Base-by-base conservation (phyloP, 2,888 invertebrate genomes). In the Aplocera efformata region DNA sequence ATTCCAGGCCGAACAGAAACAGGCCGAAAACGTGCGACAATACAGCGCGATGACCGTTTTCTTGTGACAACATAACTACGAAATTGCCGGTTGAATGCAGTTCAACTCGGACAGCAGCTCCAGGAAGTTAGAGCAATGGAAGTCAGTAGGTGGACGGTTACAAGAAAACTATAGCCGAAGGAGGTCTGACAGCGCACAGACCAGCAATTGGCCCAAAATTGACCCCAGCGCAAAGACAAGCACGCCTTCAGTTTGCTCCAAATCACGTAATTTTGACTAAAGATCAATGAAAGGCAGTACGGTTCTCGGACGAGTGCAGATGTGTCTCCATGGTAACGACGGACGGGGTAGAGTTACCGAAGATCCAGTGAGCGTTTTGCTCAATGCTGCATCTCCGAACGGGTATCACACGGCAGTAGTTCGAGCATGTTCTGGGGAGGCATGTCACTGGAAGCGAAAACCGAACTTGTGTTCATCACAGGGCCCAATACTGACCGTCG, bases 351-450 rank as follows among this genome's bases (percentile, higher is more conserved):
- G 37, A 8, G 47, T 45, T 20, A 39, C 34, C 11, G 47, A 34
- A 26, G 40, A 26, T 3, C 25, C 7, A 27, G n/a, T n/a, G 32
- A 30, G 32, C 32, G 31, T 7, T 38, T 38, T 26, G 4, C 26
- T 0, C 31, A 31, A 32, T 32, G 22, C 9, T 31, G 13, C 31
- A 22, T 27, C 1, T 4, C 8, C 7, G 38, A 38, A 38, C 21
- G 26, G 11, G 32, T 31, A 25, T 29, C 26, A 1, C 27, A 32
- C 1, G 32, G 43, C 27, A 35, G 43, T 30, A 44, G 43, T 11
- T 43, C 36, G 31, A 40, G 33, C 28, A 49, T 49, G 41, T 34
- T 49, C 29, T 40, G 40, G 39, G 32, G 43, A 31, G 37, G 26
- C 30, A 41, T 46, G 22, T 32, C 34, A 7, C 6, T 42, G 32